Evolutionary conservation across 2,113 vertebrate genomes (phyloP).

Genomic region (Myotis lucifugus): DNA sequence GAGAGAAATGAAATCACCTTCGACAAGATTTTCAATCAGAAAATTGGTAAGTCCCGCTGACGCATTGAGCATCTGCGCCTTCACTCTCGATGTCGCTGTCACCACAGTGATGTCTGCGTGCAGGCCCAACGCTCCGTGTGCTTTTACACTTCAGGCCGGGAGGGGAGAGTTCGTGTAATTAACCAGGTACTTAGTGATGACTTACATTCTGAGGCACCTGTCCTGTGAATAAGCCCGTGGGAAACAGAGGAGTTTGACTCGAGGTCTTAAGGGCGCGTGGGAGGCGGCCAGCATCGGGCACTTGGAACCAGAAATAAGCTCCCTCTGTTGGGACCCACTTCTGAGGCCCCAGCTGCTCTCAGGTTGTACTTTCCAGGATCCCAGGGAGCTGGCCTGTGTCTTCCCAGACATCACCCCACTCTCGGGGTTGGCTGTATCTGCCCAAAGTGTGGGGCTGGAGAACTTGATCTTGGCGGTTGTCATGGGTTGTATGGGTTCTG

Average conservation of each 20-base stretch:
- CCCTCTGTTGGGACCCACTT: no score
- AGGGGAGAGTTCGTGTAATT: background rate
- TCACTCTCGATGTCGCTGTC: fast-evolving
- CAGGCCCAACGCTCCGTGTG: fast-evolving
- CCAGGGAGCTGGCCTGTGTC: background rate
- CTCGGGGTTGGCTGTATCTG: background rate
- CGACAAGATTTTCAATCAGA: constrained; percentile 99
- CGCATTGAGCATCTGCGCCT: fast-evolving
- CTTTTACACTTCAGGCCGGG: background rate
- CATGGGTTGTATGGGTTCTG: background rate
- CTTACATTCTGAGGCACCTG: fast-evolving
- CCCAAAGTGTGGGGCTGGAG: background rate
- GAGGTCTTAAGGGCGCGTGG: background rate
- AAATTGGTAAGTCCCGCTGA: constrained; percentile 91
- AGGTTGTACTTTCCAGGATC: fast-evolving
- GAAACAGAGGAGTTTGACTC: background rate
- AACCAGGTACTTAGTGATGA: no score
- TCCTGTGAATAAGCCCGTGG: background rate
- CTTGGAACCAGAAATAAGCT: background rate
- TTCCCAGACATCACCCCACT: fast-evolving
- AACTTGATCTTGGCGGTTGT: background rate
- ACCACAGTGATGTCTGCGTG: fast-evolving
- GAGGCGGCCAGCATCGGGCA: background rate
- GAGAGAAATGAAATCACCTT: constrained; percentile 96
- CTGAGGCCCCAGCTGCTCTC: background rate